Evolutionary conservation across 2,113 vertebrate species (phyloP).

Genomic region (Jaculus jaculus): DNA sequence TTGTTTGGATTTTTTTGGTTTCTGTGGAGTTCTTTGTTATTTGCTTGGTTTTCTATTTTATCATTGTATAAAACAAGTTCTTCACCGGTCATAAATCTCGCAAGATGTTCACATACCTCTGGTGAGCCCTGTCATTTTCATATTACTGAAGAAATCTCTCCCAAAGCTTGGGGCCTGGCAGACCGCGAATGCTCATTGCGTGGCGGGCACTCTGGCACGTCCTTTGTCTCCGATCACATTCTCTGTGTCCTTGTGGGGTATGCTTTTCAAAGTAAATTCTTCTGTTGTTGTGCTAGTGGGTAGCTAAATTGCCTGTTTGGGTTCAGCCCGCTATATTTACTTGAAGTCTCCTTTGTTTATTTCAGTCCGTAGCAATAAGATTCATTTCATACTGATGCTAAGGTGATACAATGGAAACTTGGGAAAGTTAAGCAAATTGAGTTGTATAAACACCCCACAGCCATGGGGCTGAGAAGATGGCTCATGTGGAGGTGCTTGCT

Average conservation of each 20-base stretch:
- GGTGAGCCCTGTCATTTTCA: neutral
- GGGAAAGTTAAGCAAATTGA: slow-evolving; percentile 10
- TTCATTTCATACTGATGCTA: slow-evolving; percentile 34
- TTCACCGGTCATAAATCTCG: neutral
- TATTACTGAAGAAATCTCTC: neutral
- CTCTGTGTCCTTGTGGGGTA: slow-evolving; percentile 5
- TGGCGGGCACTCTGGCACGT: neutral
- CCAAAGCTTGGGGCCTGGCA: neutral
- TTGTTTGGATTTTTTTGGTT: slow-evolving; percentile 3
- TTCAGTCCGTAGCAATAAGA: neutral
- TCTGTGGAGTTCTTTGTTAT: neutral
- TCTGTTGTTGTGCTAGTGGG: slow-evolving; percentile 28
- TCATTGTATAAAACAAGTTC: slow-evolving; percentile 1
- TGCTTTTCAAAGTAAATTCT: slow-evolving; percentile 41
- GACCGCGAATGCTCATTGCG: neutral
- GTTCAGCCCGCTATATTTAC: slow-evolving; percentile 19
- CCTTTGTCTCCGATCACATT: neutral
- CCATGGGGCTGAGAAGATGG: no score
- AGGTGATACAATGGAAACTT: neutral
- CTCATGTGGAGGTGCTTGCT: no score
- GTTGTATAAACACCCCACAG: neutral
- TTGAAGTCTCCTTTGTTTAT: slow-evolving; percentile 26
- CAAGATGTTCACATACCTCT: neutral
- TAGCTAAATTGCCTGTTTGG: slow-evolving; percentile 49
- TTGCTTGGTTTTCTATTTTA: slow-evolving; percentile 12